Evolutionary conservation across 2,797 vertebrate genomes (phyloP), one percentile per base, ranked within the genome.

Genomic region (Epinephelus malabaricus): DNA sequence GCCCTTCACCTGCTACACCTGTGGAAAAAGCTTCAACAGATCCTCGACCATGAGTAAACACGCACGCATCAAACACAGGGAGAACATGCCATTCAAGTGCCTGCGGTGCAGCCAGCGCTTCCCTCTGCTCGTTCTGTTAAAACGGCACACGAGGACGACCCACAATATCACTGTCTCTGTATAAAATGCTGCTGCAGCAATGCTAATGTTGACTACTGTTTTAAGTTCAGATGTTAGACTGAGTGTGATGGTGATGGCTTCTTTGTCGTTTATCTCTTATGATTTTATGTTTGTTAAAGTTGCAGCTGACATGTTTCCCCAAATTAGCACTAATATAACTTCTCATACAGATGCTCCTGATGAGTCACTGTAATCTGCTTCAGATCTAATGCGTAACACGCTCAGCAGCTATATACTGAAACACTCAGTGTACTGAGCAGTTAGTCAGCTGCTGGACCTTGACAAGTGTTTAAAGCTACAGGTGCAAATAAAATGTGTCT

Each of bases 1-100:
- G 40, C 80, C 80, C 2, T 85, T 59, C 74, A 55, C 21, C 68
- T 83, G 79, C 63, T 68, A 54, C 69, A 69, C 67, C 55, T 83
- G 80, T 1, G 74, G 83, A 34, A 53, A 19, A 13, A 50, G 53
- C 43, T 88, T 85, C 78, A 85, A 73, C 68, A 49, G 78, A 10
- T 81, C 71, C 4, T 70, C 60, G 0, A 71, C 18, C 49, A 59
- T 77, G 73, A 77, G 21, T 2, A 74, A 68, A 40, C 79, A 79
- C 1, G 73, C 46, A 38, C 15, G 38, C 19, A 15, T 34, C 40
- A 53, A 49, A 19, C 82, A 79, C 75, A 56, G 30, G 21, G 81
- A 84, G 59, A 13, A 21, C 49, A 43, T 18, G 34, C 34, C 78
- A 0, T 70, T 66, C 60, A 79, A 56, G 66, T 84, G 82, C 50